phyloP scores from a whole-genome alignment of 2,888 invertebrate species.

The Dynastes maya region DNA sequence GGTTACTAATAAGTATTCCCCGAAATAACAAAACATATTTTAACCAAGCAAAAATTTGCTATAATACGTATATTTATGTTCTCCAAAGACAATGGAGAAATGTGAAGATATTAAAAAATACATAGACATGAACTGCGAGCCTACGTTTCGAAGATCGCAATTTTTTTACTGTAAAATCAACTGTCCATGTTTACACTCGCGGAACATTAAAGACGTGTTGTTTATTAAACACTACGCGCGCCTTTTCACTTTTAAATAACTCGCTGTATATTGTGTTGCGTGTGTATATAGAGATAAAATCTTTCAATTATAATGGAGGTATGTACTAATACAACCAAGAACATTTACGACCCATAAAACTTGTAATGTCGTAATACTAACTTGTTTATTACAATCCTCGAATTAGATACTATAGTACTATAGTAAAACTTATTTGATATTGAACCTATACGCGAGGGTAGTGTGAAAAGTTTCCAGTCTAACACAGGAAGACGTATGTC shows the following conservation, averaged over 20 bases:
- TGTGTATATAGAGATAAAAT: neutral
- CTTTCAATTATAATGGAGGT: neutral
- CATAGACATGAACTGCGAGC: neutral
- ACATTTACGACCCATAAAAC: too few relatives aligned
- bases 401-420: too few relatives aligned
- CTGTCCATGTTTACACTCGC: constrained; percentile 5
- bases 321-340: neutral
- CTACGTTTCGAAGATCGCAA: constrained; percentile 4
- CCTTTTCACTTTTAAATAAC: constrained; percentile 5
- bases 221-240: constrained; percentile 23
- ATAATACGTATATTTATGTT: too few relatives aligned
- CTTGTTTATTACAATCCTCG: too few relatives aligned
- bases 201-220: constrained; percentile 26
- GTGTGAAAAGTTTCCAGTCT: too few relatives aligned
- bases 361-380: too few relatives aligned
- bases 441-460: too few relatives aligned
- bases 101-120: neutral
- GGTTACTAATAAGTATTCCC: too few relatives aligned
- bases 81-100: constrained; percentile 8
- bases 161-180: constrained; percentile 17
- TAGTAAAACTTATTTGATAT: too few relatives aligned
- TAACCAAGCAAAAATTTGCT: too few relatives aligned
- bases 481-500: too few relatives aligned
- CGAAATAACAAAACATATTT: too few relatives aligned
- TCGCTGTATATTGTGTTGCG: neutral